phyloP scores from a whole-genome alignment of 2,888 invertebrate species.

The Caenorhabditis sp. region DNA sequence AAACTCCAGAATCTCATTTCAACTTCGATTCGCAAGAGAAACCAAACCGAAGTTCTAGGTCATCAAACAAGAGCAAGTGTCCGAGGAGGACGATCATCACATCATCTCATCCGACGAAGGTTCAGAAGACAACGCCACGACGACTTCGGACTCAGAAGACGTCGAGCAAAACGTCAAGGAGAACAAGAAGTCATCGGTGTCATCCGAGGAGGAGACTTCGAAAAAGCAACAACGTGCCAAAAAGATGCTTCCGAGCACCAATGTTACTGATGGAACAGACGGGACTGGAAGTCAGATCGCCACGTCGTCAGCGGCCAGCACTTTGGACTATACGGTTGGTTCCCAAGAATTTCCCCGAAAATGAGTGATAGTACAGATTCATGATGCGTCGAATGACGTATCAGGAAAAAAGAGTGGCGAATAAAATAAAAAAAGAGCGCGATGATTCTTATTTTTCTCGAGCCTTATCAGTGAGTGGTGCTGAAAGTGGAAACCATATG shows the following conservation, averaged over 20 bases:
- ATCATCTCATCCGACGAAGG: constrained; percentile 6
- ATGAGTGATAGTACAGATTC: too few relatives aligned
- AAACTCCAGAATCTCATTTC: background rate
- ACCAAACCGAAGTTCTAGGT: constrained; percentile 13
- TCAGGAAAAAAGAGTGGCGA: background rate
- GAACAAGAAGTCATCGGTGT: constrained; percentile 22
- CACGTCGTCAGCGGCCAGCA: constrained; percentile 29
- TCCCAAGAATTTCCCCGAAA: too few relatives aligned
- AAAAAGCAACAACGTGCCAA: background rate
- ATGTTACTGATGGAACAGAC: background rate
- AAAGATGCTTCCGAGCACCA: constrained; percentile 12
- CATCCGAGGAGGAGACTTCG: constrained; percentile 8
- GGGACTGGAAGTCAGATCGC: background rate
- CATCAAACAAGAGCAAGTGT: constrained; percentile 46
- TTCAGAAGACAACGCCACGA: constrained; percentile 39
- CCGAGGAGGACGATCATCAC: constrained; percentile 23
- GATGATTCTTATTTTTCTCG: constrained; percentile 1
- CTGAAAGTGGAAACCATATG: constrained; percentile 22
- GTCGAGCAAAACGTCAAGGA: constrained; percentile 41
- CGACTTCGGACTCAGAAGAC: constrained; percentile 43
- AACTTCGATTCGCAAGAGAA: background rate
- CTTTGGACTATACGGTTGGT: constrained; percentile 35
- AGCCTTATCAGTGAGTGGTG: background rate
- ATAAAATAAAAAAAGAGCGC: background rate
- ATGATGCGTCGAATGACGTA: background rate